Base-by-base conservation (phyloP, 2,888 invertebrate species). In the Brenthis daphne region DNA sequence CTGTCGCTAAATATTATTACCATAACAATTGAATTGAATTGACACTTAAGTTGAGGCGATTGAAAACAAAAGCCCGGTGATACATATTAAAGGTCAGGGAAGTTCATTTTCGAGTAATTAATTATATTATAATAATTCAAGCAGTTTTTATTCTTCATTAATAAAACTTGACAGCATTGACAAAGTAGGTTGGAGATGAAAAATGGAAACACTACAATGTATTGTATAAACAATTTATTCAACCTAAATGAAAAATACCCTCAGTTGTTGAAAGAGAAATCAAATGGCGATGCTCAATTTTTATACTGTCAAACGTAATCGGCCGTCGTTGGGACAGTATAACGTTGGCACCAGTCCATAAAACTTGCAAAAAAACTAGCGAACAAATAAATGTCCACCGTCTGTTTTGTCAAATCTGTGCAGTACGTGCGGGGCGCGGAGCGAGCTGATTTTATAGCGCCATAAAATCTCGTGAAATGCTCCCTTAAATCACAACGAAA, bases 331-430 rank as follows among this genome's bases (percentile, higher is more conserved):
- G 83, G 84, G 82, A 78, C 84, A 85, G 88, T 84, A 88, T 90
- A 90, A 90, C 90, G 85, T 85, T 90, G 90, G 90, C 90, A 86
- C 80, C 79, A 90, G 87, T 90, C 89, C 90, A 91, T 90, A 90
- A 90, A 90, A 87, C 87, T 86, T 83, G 85, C 85, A 86, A 90
- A 84, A 89, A 90, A 88, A 85, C 90, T 86, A 88, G 85, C 81
- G 82, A 83, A 89, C 90, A 89, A 91, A 92, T 90, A 91, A 91
- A 91, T 89, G 89, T 81, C 84, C 84, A 83, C 84, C 88, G 91
- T 90, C 89, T 90, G 90, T 92, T 92, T 91, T 92, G 92, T 92
- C 92, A 91, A 92, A 92, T 91, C 88, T 90, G 88, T 84, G 86
- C 87, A 80, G 85, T 87, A 91, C 90, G 90, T 91, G 90, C 81